These are phyloP conservation scores for Pammene fasciana DNA, from an alignment of 2,888 invertebrate genomes.

Conservation along the genomic window DNA sequence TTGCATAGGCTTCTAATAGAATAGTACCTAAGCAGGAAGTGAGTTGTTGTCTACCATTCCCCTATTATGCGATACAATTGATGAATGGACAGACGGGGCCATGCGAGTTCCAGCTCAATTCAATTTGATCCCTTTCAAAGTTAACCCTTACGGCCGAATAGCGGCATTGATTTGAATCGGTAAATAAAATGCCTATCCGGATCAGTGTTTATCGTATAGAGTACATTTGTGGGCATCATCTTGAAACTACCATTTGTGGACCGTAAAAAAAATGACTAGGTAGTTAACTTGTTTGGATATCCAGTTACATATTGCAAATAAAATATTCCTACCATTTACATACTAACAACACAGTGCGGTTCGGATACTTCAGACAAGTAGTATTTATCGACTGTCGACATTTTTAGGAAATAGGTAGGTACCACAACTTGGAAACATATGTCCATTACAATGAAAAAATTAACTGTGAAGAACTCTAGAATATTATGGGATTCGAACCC, in stretches of 20 bases:
- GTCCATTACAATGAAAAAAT: no score
- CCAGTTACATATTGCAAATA: no score
- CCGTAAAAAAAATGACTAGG: no score
- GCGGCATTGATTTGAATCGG: conserved; percentile 75
- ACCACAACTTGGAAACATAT: no score
- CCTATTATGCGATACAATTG: conserved; percentile 74
- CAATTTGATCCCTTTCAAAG: conserved; percentile 77
- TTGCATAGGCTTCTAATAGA: conserved; percentile 18
- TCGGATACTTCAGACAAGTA: neutral
- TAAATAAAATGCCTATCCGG: conserved; percentile 61
- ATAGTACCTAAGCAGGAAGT: conserved; percentile 60
- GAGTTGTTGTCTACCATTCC: conserved; percentile 72
- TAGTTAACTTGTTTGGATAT: no score
- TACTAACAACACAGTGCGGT: no score
- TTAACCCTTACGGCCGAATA: conserved; percentile 71
- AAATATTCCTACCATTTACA: no score
- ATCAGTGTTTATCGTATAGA: neutral
- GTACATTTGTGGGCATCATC: neutral
- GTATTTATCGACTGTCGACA: neutral
- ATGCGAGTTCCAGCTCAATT: conserved; percentile 75
- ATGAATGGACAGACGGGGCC: conserved; percentile 75
- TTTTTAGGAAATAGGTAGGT: no score
- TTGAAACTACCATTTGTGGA: no score
- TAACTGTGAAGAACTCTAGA: no score
- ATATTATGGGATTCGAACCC: no score